Evolutionary conservation across 2,113 vertebrate genomes (phyloP).

Genomic region (Cheilinus undulatus): DNA sequence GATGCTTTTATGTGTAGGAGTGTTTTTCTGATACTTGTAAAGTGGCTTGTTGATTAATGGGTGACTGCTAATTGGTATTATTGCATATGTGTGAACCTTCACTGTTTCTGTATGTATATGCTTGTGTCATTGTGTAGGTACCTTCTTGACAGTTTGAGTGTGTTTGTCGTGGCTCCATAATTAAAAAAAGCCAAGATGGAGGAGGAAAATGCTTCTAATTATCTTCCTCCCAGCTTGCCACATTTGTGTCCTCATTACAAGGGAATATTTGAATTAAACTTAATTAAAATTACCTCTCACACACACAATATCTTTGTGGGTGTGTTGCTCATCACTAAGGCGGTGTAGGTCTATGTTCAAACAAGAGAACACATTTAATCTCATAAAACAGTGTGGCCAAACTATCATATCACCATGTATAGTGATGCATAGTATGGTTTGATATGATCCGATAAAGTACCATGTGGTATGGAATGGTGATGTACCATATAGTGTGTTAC

Average conservation of each 20-base stretch:
- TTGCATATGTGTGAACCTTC: neutral
- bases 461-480: too few species aligned
- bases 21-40: neutral
- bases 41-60: neutral
- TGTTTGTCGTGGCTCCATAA: slow-evolving; percentile 8
- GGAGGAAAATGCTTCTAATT: slow-evolving; percentile 38
- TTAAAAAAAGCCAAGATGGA: slow-evolving; percentile 34
- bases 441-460: too few species aligned
- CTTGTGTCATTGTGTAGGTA: neutral
- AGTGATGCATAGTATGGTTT: too few species aligned
- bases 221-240: slow-evolving; percentile 25
- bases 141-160: neutral
- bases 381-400: too few species aligned
- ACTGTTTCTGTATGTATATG: neutral
- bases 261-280: slow-evolving; percentile 73
- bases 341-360: slow-evolving; percentile 64
- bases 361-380: slow-evolving; percentile 63
- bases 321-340: slow-evolving; percentile 24
- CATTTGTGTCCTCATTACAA: slow-evolving; percentile 24
- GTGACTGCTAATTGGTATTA: neutral
- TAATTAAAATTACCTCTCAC: slow-evolving; percentile 65
- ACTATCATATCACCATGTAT: too few species aligned
- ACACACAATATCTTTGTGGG: neutral
- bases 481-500: too few species aligned
- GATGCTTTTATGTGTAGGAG: neutral